Base-by-base conservation (phyloP, 2,888 invertebrate species). In the Scaptomyza cyrtandrae region DNA sequence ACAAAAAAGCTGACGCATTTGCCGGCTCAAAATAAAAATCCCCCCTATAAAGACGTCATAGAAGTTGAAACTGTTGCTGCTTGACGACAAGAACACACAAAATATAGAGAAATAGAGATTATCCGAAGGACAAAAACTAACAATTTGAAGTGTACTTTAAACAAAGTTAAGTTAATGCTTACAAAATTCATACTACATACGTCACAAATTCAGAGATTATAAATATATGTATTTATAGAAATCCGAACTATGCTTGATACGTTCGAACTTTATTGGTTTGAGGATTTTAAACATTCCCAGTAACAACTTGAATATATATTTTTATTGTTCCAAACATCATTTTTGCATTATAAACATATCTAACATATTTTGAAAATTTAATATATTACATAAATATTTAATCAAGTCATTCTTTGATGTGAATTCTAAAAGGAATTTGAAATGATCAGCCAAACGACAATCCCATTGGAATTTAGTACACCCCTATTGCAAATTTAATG, bases 1-100 rank as follows among this genome's bases (percentile, higher is more conserved):
- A 35, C 19, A 35, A 49, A 19, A 35, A 49, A 19, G 39, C 56
- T 75, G 64, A 78, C 75, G 75, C 78, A 65, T 64, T 78, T 64
- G 48, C n/a, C 33, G 78, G 19, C 55, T 56, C 46, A 45, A 55
- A 14, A 37, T 2, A 35, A 11, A 35, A n/a, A 37, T n/a, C n/a
- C n/a, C 19, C 19, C 19, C 19, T 19, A 19, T 19, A 53, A 69
- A 53, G 72, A 60, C 59, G 68, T 63, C 78, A 78, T 53, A 37
- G 58, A 49, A 52, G 24, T 31, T 29, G 58, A 45, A 52, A 29
- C 24, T 29, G 33, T 56, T 41, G 53, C n/a, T 45, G 56, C 52
- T 48, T 57, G 55, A 48, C 66, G 55, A 71, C 72, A 64, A 46
- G 29, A 24, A 24, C 24, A 24, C 24, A 24, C 29, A 46, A 46